phyloP scores from a whole-genome alignment of 1,140 invertebrate species.

The Drosophila sechellia region DNA sequence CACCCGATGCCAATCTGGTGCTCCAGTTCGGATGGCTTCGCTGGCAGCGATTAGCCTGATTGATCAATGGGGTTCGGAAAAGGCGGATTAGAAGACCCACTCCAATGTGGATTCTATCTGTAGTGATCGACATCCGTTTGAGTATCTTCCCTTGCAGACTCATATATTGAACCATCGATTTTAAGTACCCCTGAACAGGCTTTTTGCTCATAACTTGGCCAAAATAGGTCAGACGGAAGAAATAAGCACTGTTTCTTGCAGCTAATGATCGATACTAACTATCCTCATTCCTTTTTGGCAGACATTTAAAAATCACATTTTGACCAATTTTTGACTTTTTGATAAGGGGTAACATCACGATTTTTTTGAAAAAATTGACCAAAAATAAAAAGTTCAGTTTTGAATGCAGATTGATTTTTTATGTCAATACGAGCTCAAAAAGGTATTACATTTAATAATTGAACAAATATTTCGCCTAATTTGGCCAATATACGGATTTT shows the following conservation, averaged over 20 bases:
- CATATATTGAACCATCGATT: background rate
- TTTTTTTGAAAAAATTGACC: background rate
- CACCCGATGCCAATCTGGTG: conserved; percentile 42
- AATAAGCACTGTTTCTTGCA: background rate
- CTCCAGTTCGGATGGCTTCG: conserved; percentile 42
- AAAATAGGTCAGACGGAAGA: background rate
- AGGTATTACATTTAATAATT: background rate
- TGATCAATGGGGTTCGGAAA: conserved; percentile 24
- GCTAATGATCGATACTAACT: background rate
- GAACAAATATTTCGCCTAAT: background rate
- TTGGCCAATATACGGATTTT: background rate
- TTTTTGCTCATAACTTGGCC: background rate
- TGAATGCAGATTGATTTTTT: background rate
- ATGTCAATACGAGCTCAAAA: background rate
- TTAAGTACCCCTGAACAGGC: background rate
- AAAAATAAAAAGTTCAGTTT: background rate
- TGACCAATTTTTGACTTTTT: background rate
- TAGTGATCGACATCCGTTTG: background rate
- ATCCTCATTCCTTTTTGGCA: background rate
- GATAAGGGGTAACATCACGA: background rate
- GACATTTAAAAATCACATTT: background rate
- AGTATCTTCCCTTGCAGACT: background rate
- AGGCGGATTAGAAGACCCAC: conserved; percentile 2
- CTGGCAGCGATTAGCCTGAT: conserved; percentile 43
- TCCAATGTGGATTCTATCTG: background rate